Conservation (phyloP, 2,888 invertebrate species). For the Cryptocheilus praepositus region DNA sequence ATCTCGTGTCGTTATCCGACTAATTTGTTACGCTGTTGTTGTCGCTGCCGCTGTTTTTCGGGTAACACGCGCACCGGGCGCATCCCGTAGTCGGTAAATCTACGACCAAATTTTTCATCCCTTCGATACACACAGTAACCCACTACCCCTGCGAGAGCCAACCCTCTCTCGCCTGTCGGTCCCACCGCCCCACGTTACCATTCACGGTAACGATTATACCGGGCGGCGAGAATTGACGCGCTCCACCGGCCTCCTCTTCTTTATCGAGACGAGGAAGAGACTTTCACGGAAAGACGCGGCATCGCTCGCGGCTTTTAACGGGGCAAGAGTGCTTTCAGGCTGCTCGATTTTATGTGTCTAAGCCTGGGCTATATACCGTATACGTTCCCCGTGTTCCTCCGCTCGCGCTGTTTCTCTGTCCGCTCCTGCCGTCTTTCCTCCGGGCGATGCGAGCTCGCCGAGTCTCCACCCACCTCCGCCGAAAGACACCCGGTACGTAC, state of each 20-base stretch:
- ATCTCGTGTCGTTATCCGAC: no score
- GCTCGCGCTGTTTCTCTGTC: slow-evolving; percentile 6
- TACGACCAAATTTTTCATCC: no score
- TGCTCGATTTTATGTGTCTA: slow-evolving; percentile 36
- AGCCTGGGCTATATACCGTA: background rate
- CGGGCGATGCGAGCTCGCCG: background rate
- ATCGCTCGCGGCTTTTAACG: slow-evolving; percentile 50
- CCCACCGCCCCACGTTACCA: no score
- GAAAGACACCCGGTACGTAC: slow-evolving; percentile 11
- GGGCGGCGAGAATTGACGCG: background rate
- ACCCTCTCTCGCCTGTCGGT: no score
- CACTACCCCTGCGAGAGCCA: no score
- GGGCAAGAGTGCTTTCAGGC: slow-evolving; percentile 50
- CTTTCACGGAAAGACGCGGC: no score
- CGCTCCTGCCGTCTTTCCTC: background rate
- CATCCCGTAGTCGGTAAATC: no score
- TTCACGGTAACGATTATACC: slow-evolving; percentile 3
- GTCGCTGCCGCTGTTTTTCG: no score
- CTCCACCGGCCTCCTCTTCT: background rate
- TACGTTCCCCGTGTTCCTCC: background rate
- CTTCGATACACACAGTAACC: no score
- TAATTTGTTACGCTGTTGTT: no score
- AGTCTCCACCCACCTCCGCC: slow-evolving; percentile 18
- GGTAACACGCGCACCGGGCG: no score
- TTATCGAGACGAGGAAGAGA: no score